A percentile compares a stretch with the other conserved stretches of the same genome.
Evolutionary conservation across 2,797 vertebrate genomes (phyloP).

Genomic region (Neomorphus geoffroyi): DNA sequence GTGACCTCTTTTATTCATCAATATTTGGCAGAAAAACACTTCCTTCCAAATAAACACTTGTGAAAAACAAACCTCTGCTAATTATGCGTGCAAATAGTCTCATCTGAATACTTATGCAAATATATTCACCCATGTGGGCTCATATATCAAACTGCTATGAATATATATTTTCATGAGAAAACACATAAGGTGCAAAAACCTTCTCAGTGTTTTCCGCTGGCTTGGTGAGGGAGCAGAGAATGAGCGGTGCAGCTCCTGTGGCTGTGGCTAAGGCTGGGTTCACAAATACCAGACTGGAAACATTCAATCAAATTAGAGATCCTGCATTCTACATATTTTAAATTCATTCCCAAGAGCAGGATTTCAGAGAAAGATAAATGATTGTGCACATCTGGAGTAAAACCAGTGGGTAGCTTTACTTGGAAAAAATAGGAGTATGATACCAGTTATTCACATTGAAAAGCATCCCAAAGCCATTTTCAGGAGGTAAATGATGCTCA

Average conservation of each 20-base stretch:
- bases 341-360: not conserved
- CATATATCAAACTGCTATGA: not conserved
- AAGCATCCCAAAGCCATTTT: not conserved
- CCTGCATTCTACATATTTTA: not conserved
- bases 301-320: not conserved
- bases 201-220: not conserved
- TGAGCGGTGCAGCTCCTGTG: not conserved
- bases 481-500: not conserved
- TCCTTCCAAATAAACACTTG: not conserved
- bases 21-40: not conserved
- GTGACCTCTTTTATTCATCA: conserved; percentile 25
- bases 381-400: not conserved
- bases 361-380: not conserved
- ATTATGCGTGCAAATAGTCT: conserved; percentile 8
- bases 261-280: not conserved
- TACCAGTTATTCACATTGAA: not conserved
- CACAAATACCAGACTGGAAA: not conserved
- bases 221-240: not conserved
- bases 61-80: conserved; percentile 27
- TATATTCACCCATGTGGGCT: not conserved
- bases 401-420: not conserved
- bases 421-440: not conserved
- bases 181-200: not conserved
- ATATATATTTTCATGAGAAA: not conserved
- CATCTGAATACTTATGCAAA: conserved; percentile 15